Evolutionary conservation across 2,113 vertebrate species (phyloP), one percentile per base, ranked within the genome.

Genomic region (Fregata magnificens): DNA sequence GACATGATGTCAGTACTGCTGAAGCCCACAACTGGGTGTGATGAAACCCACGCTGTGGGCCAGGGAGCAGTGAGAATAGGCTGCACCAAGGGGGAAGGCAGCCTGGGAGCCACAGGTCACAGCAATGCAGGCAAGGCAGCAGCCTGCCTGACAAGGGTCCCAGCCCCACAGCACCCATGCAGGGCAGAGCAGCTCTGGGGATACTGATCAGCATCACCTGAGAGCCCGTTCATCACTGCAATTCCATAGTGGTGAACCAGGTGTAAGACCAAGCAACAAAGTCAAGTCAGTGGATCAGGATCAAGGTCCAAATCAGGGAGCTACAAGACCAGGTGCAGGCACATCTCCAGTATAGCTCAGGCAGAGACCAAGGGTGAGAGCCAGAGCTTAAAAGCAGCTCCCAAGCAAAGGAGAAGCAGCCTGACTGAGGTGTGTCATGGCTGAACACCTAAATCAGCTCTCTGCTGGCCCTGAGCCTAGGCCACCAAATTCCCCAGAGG

Each of bases 1-100:
- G 34, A 49, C 0, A 1, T 38, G 26, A 61, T 14, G 26, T 59
- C 0, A 1, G 50, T n/a, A 42, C 31, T 34, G 44, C n/a, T 77
- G 31, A 66, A 90, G n/a, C 11, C 22, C n/a, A 66, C 15, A 70
- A 26, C 31, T 71, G 70, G 45, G 52, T 49, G 40, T 55, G 31
- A 78, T 44, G 58, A 86, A 21, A 24, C 11, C 18, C 34, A 42
- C 34, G 25, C 26, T 53, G 22, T 13, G 34, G 28, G 47, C 4
- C 40, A 67, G 28, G 26, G 21, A 82, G n/a, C 45, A 42, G 36
- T 9, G 19, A 53, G 25, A 71, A 47, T 31, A 77, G 26, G 21
- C 21, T 77, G 22, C n/a, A 34, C 6, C 0, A 2, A 55, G 31
- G 55, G 4, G 15, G 32, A 49, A 72, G 19, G 21, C 26, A 78